Evolutionary conservation across 2,113 vertebrate genomes (phyloP), one percentile per base, ranked within the genome.

Genomic region (Chroicocephalus ridibundus): DNA sequence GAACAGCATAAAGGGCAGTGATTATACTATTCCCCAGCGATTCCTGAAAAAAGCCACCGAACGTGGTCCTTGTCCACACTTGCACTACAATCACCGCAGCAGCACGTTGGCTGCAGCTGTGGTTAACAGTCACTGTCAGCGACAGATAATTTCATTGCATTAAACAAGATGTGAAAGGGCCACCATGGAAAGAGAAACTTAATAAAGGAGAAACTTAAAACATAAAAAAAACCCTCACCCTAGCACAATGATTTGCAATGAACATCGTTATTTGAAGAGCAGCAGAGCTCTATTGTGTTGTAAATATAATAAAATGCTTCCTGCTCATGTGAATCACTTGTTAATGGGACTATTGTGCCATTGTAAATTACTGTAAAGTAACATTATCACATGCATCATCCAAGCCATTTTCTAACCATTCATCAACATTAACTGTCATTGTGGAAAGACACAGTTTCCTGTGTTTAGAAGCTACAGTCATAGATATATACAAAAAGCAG

Each of bases 401-500:
- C 79, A 91, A 85, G 84, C 69, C 71, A 68, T 92, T 96, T 97
- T 91, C 96, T 86, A 93, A 86, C 76, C 62, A 77, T 91, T 96
- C 83, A 96, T 93, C 86, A 96, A 22, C 93, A 96, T 90, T 93
- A 97, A 96, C 57, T 90, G 68, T 27, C 72, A 95, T 89, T 95
- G 89, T 95, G 86, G 70, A 94, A 95, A 81, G 69, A 79, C 58
- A 91, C 5, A 38, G 75, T 83, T 95, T 95, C 80, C 81, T 81
- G 61, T 60, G 34, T 93, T 90, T 80, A 91, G 83, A 88, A 97
- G 71, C 55, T 64, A 66, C 32, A 24, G 61, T 91, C 75, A 77
- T 10, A 85, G 47, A 86, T 81, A 69, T 6, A 70, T 10, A 86
- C 21, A 96, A 92, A 92, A 72, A 10, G 11, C 25, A 90, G 54